phyloP scores from a whole-genome alignment of 2,888 invertebrate species.

The Mylabris sibirica region DNA sequence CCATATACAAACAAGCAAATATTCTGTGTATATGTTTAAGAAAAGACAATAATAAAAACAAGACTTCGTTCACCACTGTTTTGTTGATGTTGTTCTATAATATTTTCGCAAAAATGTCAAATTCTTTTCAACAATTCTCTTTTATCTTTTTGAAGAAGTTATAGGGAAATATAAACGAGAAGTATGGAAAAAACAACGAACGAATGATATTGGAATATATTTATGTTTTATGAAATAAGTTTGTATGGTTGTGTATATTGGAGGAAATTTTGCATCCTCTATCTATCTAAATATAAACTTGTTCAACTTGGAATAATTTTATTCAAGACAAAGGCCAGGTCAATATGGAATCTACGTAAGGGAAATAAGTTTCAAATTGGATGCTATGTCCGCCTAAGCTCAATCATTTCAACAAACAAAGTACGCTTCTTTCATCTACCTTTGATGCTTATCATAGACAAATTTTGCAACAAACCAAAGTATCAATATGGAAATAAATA shows the following conservation, averaged over 20 bases:
- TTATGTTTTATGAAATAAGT: conserved; percentile 53
- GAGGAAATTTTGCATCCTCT: conserved; percentile 42
- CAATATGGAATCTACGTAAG: conserved; percentile 52
- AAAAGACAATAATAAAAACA: conserved; percentile 8
- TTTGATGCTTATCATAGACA: neutral
- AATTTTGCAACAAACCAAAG: neutral
- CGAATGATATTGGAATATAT: conserved; percentile 48
- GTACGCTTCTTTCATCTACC: neutral
- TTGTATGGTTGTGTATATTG: conserved; percentile 39
- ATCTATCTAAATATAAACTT: conserved; percentile 38
- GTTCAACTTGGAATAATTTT: conserved; percentile 48
- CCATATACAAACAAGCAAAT: neutral
- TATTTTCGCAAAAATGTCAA: conserved; percentile 6
- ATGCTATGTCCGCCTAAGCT: conserved; percentile 48
- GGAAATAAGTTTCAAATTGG: conserved; percentile 54
- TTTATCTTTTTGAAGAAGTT: conserved; percentile 17
- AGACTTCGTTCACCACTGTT: neutral
- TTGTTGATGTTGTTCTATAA: neutral
- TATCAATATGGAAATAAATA: neutral
- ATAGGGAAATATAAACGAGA: conserved; percentile 17
- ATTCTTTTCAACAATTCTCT: conserved; percentile 26
- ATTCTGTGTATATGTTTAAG: neutral
- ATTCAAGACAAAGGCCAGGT: conserved; percentile 50
- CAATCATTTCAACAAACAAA: conserved; percentile 3
- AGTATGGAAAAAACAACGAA: conserved; percentile 22